phyloP scores from a whole-genome alignment of 2,797 vertebrate genomes.

The Sus cebifrons region DNA sequence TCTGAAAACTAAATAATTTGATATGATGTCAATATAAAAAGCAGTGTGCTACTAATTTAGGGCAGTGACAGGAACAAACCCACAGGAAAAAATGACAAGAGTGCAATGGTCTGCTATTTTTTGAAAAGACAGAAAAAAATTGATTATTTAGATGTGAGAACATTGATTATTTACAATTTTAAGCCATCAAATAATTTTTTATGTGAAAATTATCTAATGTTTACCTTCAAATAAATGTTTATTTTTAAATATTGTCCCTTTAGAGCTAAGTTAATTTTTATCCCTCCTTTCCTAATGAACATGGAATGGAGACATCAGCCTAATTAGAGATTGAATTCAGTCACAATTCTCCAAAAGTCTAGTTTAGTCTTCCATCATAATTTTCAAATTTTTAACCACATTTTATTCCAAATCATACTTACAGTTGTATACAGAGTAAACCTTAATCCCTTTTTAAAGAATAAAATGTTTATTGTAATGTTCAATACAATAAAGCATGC shows the following conservation, averaged over 20 bases:
- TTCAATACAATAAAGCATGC: not conserved
- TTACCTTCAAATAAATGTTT: not conserved
- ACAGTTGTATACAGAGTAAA: not conserved
- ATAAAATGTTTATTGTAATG: not conserved
- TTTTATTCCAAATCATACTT: not conserved
- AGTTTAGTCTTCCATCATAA: not conserved
- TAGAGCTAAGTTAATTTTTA: not conserved
- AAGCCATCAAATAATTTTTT: not conserved
- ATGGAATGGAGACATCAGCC: not conserved
- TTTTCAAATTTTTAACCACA: not conserved
- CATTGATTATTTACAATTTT: not conserved
- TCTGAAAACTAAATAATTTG: not conserved
- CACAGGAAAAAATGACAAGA: not conserved
- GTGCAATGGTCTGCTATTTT: not conserved
- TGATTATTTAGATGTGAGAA: not conserved
- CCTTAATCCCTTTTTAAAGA: rapidly evolving
- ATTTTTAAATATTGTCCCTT: not conserved
- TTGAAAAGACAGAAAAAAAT: not conserved
- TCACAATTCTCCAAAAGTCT: not conserved
- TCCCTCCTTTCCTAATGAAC: not conserved
- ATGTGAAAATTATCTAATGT: not conserved
- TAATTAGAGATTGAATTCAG: not conserved
- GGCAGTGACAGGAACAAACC: not conserved
- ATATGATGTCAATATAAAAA: not conserved
- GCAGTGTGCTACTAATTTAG: not conserved